These are phyloP conservation scores for Bilobella aurantiaca DNA, from an alignment of 1,140 invertebrate genomes.

Conservation along the genomic window DNA sequence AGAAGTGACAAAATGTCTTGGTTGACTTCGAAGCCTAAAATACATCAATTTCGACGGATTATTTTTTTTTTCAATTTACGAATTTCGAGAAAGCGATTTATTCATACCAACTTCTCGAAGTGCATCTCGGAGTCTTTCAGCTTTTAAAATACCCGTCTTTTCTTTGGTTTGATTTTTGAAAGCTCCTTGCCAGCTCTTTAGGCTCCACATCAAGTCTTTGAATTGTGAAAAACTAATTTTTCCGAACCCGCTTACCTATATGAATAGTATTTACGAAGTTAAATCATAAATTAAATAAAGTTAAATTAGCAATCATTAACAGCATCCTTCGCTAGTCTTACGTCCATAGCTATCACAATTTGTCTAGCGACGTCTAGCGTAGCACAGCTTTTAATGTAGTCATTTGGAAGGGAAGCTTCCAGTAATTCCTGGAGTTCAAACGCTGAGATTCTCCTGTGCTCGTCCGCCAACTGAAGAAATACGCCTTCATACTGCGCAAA, in stretches of 20 bases:
- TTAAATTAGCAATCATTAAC: too few relatives aligned
- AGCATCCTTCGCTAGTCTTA: conserved; percentile 42
- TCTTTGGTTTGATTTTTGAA: conserved; percentile 85
- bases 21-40: conserved; percentile 66
- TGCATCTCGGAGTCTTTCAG: conserved; percentile 72
- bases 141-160: conserved; percentile 77
- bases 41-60: conserved; percentile 12
- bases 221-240: conserved; percentile 75
- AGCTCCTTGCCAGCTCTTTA: conserved; percentile 81
- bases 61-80: background rate
- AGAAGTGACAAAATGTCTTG: conserved; percentile 70
- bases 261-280: conserved; percentile 10
- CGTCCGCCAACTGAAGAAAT: conserved; percentile 79
- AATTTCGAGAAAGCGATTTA: background rate
- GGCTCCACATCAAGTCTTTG: conserved; percentile 81
- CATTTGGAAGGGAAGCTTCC: conserved; percentile 83
- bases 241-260: conserved; percentile 63
- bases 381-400: conserved; percentile 89
- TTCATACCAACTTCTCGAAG: conserved; percentile 63
- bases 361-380: conserved; percentile 83
- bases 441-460: conserved; percentile 72
- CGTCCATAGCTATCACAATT: conserved; percentile 76
- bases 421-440: conserved; percentile 84
- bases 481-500: conserved; percentile 79
- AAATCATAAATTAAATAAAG: background rate